These are phyloP conservation scores for Limnephilus rhombicus DNA, from an alignment of 2,888 invertebrate genomes.

Conservation along the genomic window DNA sequence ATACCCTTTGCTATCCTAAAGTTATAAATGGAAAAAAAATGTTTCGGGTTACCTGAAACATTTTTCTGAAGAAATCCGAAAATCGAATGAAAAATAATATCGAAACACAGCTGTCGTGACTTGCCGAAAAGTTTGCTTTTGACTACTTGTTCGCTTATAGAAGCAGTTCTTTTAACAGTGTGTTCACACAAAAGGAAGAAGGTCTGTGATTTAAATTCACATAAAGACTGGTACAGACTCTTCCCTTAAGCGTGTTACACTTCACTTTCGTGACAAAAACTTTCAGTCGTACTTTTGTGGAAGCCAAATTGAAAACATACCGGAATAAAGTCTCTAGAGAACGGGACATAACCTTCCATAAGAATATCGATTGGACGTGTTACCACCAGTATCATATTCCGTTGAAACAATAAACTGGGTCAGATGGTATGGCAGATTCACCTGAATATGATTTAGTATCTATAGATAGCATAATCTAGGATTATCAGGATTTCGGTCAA, in stretches of 20 bases:
- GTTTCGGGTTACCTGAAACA: not conserved
- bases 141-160: not conserved
- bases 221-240: not conserved
- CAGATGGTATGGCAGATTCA: not conserved
- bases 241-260: not conserved
- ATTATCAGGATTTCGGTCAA: too few relatives aligned
- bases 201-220: not conserved
- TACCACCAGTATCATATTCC: not conserved
- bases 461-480: too few relatives aligned
- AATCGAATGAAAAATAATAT: not conserved
- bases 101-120: not conserved
- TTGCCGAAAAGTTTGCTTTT: not conserved
- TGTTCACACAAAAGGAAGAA: not conserved
- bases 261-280: not conserved
- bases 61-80: not conserved
- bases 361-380: constrained; percentile 13
- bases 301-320: not conserved
- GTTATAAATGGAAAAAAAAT: not conserved
- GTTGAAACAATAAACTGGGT: constrained; percentile 31
- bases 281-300: not conserved
- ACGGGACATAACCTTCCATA: constrained; percentile 22
- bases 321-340: not conserved
- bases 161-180: not conserved
- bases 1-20: too few relatives aligned
- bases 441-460: not conserved